Evolutionary conservation across 2,888 invertebrate species (phyloP).

Genomic region (Meloe dianella): DNA sequence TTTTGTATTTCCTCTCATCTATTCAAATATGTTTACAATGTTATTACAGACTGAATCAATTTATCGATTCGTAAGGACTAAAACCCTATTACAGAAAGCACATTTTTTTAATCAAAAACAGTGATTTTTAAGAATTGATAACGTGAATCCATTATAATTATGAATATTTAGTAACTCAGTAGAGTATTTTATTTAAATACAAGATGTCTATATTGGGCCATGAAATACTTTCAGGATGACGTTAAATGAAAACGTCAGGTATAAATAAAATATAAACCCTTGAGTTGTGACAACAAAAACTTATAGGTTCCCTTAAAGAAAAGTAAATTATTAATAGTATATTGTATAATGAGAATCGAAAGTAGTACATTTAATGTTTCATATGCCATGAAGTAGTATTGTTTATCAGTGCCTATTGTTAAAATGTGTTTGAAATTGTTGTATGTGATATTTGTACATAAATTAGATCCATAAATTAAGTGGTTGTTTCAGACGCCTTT

Average conservation of each 20-base stretch:
- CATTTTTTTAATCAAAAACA: neutral
- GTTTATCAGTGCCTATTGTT: neutral
- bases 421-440: conserved; percentile 18
- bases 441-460: conserved; percentile 25
- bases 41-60: neutral
- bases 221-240: too few relatives aligned
- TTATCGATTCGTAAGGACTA: neutral
- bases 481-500: conserved; percentile 59
- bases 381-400: neutral
- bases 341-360: neutral
- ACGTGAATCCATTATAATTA: neutral
- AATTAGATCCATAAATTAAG: conserved; percentile 28
- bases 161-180: neutral
- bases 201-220: neutral
- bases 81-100: neutral
- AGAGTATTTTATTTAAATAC: neutral
- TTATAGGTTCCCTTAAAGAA: too few relatives aligned
- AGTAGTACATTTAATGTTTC: neutral
- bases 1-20: too few relatives aligned
- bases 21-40: neutral
- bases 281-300: too few relatives aligned
- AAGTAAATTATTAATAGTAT: too few relatives aligned
- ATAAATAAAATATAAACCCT: too few relatives aligned
- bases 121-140: too few relatives aligned
- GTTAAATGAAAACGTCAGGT: too few relatives aligned